A percentile compares a stretch with the other conserved stretches of the same genome.
These are phyloP conservation scores for Babylonia areolata DNA, from an alignment of 1,140 invertebrate genomes.

Conservation along the genomic window DNA sequence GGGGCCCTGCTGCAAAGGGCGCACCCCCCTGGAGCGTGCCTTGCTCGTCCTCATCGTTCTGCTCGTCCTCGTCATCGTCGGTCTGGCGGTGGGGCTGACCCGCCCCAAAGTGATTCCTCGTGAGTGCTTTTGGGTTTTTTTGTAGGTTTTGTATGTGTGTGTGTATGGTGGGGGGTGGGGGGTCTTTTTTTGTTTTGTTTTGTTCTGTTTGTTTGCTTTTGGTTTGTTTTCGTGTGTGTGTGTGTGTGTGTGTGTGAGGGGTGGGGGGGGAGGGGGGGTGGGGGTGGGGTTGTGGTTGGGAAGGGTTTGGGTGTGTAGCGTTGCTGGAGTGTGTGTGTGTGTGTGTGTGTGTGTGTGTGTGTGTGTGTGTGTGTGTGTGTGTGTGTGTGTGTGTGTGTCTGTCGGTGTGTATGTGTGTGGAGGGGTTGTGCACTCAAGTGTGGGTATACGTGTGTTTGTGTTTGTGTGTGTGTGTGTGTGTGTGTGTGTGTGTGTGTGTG, in stretches of 20 bases:
- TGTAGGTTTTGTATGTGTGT: background rate
- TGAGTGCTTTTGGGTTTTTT: slow-evolving; percentile 13
- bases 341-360: background rate
- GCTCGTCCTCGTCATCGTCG: slow-evolving; percentile 53
- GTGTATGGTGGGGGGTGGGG: too few species aligned
- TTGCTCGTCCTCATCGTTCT: slow-evolving; percentile 47
- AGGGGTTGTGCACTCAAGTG: too few species aligned
- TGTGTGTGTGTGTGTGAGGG: background rate
- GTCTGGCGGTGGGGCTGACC: slow-evolving; percentile 53
- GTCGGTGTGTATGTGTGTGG: too few species aligned
- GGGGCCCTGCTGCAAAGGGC: slow-evolving; percentile 47
- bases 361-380: background rate
- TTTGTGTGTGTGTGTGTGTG: too few species aligned
- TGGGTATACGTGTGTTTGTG: too few species aligned
- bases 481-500: too few species aligned
- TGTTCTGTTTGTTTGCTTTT: background rate
- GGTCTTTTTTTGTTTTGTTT: background rate
- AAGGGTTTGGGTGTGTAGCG: too few species aligned
- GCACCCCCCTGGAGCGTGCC: slow-evolving; percentile 50
- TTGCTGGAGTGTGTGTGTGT: background rate
- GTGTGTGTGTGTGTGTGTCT: too few species aligned
- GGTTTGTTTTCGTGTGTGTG: background rate
- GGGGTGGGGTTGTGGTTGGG: too few species aligned
- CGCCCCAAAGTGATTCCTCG: slow-evolving; percentile 48
- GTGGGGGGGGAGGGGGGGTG: too few species aligned